Evolutionary conservation across 2,113 vertebrate species (phyloP), one percentile per base, ranked within the genome.

Genomic region (Callorhinus ursinus): DNA sequence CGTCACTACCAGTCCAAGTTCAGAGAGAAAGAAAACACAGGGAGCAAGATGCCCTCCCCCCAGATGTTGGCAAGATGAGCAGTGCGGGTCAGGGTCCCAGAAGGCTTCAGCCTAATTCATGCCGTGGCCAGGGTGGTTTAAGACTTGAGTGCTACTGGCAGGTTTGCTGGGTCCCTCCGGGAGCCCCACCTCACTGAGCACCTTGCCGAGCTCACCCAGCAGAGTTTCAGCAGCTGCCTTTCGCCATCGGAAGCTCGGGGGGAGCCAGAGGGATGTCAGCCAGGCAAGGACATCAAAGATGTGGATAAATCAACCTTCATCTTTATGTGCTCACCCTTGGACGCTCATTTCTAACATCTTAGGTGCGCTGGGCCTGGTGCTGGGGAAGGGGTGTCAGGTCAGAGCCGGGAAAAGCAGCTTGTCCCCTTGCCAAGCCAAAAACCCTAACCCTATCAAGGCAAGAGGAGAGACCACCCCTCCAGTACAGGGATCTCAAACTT

Each of bases 31-130:
- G 31, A 97, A 92, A 97, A 87, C 83, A 87, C 83, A 93, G 83
- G 46, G n/a, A 80, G 21, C n/a, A 69, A 53, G 69, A 77, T n/a
- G 31, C 3, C 5, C 36, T 42, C 57, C 51, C n/a, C 33, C 39
- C 72, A 91, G 84, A 93, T 76, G 84, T 31, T 46, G 59, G 81
- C 92, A 88, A 96, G 95, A 89, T 85, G 88, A 93, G 36, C n/a
- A 12, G 49, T 4, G 0, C 22, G 0, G 21, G 0, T 8, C 33
- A 88, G 63, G 77, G 46, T 71, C 80, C 57, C 3, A 79, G 10
- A 69, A 59, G 33, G 1, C 26, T 86, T 94, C 46, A 3, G 31
- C 46, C 51, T 26, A 31, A 74, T 39, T 88, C 74, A 67, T 33
- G 14, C 7, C 14, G 4, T 1, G 8, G 36, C 31, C 85, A 82